Conservation (phyloP, 2,113 vertebrate species). For the Amia ocellicauda region DNA sequence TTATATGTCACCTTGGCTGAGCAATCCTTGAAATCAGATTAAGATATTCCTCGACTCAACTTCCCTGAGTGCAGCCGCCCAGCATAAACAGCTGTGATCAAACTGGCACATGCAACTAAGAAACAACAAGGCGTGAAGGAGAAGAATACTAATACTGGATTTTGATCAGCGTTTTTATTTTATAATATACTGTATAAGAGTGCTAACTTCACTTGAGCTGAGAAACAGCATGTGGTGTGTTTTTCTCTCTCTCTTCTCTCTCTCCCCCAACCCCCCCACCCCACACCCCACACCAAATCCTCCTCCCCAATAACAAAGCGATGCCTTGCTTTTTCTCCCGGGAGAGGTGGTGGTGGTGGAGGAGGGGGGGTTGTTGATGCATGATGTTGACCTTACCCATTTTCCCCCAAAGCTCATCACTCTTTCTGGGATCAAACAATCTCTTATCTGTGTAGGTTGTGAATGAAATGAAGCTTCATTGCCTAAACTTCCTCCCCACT, state of each 20-base stretch:
- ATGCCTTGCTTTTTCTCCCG: constrained; percentile 40
- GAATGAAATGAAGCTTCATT: too few relatives aligned
- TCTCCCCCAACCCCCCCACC: constrained; percentile 42
- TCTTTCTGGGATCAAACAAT: constrained; percentile 15
- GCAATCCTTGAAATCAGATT: constrained; percentile 38
- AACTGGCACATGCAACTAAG: too few relatives aligned
- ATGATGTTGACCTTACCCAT: constrained; percentile 45
- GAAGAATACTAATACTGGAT: too few relatives aligned
- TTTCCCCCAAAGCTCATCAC: constrained; percentile 22
- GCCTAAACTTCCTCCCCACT: too few relatives aligned
- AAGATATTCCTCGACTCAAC: constrained; percentile 31
- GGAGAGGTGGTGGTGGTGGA: constrained; percentile 51
- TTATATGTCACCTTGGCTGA: background rate
- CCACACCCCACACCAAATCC: too few relatives aligned
- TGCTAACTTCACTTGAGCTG: constrained; percentile 45
- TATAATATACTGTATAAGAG: constrained; percentile 20
- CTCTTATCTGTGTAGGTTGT: too few relatives aligned
- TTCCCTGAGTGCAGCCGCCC: background rate
- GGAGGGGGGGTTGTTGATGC: constrained; percentile 49
- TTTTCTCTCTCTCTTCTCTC: background rate
- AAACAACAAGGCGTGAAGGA: background rate
- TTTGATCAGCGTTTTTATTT: background rate
- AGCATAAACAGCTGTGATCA: too few relatives aligned
- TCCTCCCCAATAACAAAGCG: constrained; percentile 62
- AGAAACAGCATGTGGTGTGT: constrained; percentile 38